Percentiles rank a stretch among this genome's conserved stretches.
These are phyloP conservation scores for Tolmerus cingulatus DNA, from an alignment of 2,888 invertebrate species.

Conservation along the genomic window DNA sequence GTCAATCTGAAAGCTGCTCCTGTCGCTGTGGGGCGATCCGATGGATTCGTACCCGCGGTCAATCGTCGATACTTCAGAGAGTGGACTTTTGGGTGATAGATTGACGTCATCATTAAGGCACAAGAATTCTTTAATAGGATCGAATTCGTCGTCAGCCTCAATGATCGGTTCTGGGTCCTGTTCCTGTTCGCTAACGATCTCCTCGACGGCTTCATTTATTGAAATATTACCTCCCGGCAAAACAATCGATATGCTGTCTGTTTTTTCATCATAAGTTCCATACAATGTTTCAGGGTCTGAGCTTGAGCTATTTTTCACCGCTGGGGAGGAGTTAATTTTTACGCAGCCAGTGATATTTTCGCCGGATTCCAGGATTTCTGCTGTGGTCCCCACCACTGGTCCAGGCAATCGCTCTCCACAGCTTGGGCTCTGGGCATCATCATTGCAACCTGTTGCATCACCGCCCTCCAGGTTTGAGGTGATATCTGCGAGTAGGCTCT, in stretches of 20 bases:
- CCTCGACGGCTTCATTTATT: slow-evolving; percentile 64
- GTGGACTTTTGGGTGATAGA: slow-evolving; percentile 54
- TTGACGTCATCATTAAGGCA: neutral
- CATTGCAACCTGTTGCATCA: slow-evolving; percentile 70
- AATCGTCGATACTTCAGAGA: slow-evolving; percentile 62
- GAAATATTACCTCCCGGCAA: slow-evolving; percentile 69
- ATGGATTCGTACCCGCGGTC: slow-evolving; percentile 75
- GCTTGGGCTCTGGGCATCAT: slow-evolving; percentile 67
- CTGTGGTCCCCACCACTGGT: slow-evolving; percentile 87
- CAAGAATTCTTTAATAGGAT: slow-evolving; percentile 58
- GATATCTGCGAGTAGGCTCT: slow-evolving; percentile 82
- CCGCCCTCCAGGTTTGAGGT: slow-evolving; percentile 71
- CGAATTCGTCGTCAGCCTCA: slow-evolving; percentile 55
- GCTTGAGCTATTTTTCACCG: slow-evolving; percentile 40
- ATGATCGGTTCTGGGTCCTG: slow-evolving; percentile 50
- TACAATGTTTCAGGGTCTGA: slow-evolving; percentile 69
- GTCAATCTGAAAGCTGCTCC: slow-evolving; percentile 54
- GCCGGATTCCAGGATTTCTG: slow-evolving; percentile 86
- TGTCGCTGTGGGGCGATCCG: slow-evolving; percentile 66
- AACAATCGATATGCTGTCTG: slow-evolving; percentile 77
- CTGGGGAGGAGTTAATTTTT: slow-evolving; percentile 10
- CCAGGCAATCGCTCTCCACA: slow-evolving; percentile 65
- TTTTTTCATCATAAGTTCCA: slow-evolving; percentile 76
- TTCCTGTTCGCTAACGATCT: slow-evolving; percentile 63
- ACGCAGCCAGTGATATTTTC: slow-evolving; percentile 50